phyloP scores from a whole-genome alignment of 2,888 invertebrate genomes.

The Monochamus alternatus region DNA sequence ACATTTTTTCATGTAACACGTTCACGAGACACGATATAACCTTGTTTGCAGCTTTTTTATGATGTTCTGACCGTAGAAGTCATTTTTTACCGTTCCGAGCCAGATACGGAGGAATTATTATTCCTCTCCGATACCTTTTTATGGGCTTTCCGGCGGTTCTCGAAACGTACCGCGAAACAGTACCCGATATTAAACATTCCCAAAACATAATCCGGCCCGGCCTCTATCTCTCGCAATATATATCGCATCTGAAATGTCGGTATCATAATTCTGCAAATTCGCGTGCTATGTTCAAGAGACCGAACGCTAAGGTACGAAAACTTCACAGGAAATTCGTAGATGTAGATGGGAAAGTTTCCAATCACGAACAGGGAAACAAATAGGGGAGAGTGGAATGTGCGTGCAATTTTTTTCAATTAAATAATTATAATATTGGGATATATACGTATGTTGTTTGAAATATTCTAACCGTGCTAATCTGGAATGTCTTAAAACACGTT shows the following conservation, averaged over 20 bases:
- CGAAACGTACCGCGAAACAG: not conserved
- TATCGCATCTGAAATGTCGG: slow-evolving; percentile 17
- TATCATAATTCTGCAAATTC: slow-evolving; percentile 1
- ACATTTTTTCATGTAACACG: no score
- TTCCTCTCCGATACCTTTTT: no score
- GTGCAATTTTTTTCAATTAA: no score
- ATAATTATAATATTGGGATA: no score
- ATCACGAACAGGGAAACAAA: no score
- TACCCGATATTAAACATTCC: not conserved
- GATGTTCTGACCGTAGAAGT: not conserved
- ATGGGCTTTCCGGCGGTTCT: no score
- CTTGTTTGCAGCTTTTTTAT: not conserved
- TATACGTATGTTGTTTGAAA: no score
- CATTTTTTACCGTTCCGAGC: no score
- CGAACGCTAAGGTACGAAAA: slow-evolving; percentile 22
- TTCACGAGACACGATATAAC: not conserved
- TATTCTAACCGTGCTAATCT: no score
- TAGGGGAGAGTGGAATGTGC: no score
- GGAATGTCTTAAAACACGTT: no score
- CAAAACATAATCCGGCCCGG: not conserved
- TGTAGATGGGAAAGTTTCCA: slow-evolving; percentile 31
- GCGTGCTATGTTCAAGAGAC: slow-evolving; percentile 11
- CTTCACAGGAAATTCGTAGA: slow-evolving; percentile 30
- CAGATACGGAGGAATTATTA: no score
- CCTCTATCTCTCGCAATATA: slow-evolving; percentile 10